Evolutionary conservation across 2,888 invertebrate genomes (phyloP), one percentile per base, ranked within the genome.

Genomic region (Cheilosia variabilis): DNA sequence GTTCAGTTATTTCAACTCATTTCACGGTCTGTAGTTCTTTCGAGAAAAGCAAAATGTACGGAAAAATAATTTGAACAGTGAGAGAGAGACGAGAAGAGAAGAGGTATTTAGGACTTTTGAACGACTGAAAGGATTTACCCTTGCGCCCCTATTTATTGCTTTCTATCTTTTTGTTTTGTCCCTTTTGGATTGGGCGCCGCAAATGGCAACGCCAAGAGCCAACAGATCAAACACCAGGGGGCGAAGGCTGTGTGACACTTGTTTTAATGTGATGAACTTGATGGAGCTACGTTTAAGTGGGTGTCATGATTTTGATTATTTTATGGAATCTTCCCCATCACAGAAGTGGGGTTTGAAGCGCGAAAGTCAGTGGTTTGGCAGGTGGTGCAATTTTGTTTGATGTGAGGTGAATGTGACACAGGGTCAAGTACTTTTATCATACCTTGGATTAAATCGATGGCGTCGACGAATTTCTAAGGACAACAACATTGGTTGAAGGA

Each of bases 11-110:
- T 81, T 76, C 62, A 77, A 77, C 81, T 86, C 75, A 86, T 80
- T 86, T 86, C 86, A 86, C 68, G 86, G 86, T 77, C 80, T 86
- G 86, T 86, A 68, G 77, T 66, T 84, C 71, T 76, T 77, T 86
- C 76, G 79, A 79, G 69, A 65, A 71, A 66, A 76, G 84, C 65
- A 71, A 84, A 79, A 75, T 58, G 79, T 50, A 65, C 69, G 84
- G 84, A 76, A 69, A 75, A 79, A 71, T 84, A 60, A 65, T 60
- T 50, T 52, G 57, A 63, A 57, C n/a, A 19, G 24, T 50, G 41
- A 31, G 31, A 41, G 71, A 57, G 45, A 27, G 5, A 43, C 4
- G 15, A n/a, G 43, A 45, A 62, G 37, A 4, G 17, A 5, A 34
- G 9, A 13, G 15, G 43, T 19, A 24, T 15, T 13, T 43, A 65